These are phyloP conservation scores for Ictalurus punctatus DNA, from an alignment of 2,113 vertebrate genomes.

Conservation along the genomic window DNA sequence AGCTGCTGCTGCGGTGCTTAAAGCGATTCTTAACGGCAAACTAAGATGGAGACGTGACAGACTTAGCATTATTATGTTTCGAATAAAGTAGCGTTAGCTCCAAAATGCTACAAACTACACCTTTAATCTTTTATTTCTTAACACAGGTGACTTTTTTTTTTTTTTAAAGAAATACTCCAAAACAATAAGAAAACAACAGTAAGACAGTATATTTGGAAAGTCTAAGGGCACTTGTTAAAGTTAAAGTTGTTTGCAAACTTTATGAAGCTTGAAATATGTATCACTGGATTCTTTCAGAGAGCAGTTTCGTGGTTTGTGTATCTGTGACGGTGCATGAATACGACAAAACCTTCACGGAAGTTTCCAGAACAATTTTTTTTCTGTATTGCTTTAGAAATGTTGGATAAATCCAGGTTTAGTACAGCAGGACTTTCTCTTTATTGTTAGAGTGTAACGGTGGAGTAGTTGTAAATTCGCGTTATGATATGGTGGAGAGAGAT, in stretches of 20 bases:
- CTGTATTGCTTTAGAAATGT: not conserved
- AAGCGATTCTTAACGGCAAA: conserved; percentile 89
- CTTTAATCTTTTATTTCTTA: not conserved
- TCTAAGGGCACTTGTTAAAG: not conserved
- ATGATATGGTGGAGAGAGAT: not conserved
- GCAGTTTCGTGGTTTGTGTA: too few species aligned
- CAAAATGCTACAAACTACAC: not conserved
- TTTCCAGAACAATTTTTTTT: not conserved
- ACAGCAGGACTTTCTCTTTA: not conserved
- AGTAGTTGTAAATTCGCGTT: not conserved
- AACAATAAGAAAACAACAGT: not conserved
- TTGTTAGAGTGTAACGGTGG: not conserved
- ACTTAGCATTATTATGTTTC: not conserved
- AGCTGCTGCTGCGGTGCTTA: conserved; percentile 71
- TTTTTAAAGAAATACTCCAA: not conserved
- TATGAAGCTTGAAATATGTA: not conserved
- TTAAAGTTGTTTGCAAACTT: not conserved
- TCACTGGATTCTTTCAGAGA: too few species aligned
- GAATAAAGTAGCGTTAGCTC: not conserved
- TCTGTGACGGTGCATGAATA: not conserved
- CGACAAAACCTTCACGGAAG: too few species aligned
- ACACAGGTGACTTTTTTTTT: not conserved
- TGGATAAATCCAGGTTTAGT: not conserved
- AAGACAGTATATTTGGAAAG: not conserved
- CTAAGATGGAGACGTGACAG: conserved; percentile 61